Evolutionary conservation across 1,140 invertebrate species (phyloP).

Genomic region (Leptinotarsa texana): DNA sequence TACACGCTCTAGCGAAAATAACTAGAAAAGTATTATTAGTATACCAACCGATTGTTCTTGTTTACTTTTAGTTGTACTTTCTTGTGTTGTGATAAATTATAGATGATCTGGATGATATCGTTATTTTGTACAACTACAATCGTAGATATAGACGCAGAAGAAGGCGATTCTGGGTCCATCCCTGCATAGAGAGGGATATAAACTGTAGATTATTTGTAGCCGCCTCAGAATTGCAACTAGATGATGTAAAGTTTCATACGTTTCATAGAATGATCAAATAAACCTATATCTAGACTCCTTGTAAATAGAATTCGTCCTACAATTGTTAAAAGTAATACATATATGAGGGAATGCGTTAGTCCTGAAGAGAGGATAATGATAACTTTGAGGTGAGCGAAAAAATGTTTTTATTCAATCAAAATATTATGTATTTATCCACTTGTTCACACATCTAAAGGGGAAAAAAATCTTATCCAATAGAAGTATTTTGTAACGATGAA

Average conservation of each 20-base stretch:
- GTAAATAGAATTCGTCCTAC: slow-evolving; percentile 22
- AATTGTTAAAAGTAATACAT: slow-evolving; percentile 23
- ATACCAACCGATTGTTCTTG: neutral
- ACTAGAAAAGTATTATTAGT: slow-evolving; percentile 10
- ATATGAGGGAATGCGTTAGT: slow-evolving; percentile 19
- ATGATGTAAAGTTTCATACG: slow-evolving; percentile 23
- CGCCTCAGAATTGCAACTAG: slow-evolving; percentile 18
- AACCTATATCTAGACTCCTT: slow-evolving; percentile 17
- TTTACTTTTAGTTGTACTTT: slow-evolving; percentile 1
- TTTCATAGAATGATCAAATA: slow-evolving; percentile 19
- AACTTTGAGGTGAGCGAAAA: slow-evolving; percentile 15
- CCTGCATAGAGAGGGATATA: neutral
- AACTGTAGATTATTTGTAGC: slow-evolving; percentile 20
- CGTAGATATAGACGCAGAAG: slow-evolving; percentile 21
- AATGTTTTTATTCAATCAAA: slow-evolving; percentile 11
- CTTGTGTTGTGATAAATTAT: slow-evolving; percentile 23
- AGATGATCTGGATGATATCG: slow-evolving; percentile 21
- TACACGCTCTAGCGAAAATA: neutral
- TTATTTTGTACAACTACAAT: slow-evolving; percentile 24
- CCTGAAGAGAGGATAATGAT: slow-evolving; percentile 20
- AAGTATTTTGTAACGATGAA: slow-evolving; percentile 20
- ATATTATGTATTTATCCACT: neutral
- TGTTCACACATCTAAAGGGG: neutral
- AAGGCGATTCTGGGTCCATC: neutral
- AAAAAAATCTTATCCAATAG: slow-evolving; percentile 9